Conservation (phyloP, 2,113 vertebrate species). For the Notarius lentiginosus region DNA sequence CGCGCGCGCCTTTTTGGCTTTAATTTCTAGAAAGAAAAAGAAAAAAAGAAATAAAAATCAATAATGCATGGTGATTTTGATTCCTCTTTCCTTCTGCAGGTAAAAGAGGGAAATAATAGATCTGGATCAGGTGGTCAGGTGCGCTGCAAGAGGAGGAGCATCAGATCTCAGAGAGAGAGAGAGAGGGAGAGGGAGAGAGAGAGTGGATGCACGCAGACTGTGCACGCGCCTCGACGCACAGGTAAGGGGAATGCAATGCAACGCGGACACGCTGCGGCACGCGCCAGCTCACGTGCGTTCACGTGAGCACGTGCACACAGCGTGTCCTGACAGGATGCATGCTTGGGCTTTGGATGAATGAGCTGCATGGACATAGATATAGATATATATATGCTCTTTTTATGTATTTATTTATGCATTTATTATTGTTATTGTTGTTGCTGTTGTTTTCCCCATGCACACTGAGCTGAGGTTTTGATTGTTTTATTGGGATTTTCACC, state of each 20-base stretch:
- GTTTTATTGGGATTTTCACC: background rate
- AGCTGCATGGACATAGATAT: background rate
- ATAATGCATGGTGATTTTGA: background rate
- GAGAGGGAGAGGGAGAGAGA: too few relatives aligned
- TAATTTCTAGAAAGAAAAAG: background rate
- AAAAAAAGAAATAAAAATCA: background rate
- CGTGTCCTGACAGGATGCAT: background rate
- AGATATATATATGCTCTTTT: too few relatives aligned
- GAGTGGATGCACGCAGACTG: background rate
- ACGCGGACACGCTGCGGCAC: background rate
- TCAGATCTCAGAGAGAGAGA: background rate
- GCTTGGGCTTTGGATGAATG: background rate
- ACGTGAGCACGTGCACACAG: background rate
- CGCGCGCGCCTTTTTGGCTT: background rate
- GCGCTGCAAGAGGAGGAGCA: conserved; percentile 4
- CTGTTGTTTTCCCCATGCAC: too few relatives aligned
- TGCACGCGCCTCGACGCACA: background rate
- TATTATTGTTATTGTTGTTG: too few relatives aligned
- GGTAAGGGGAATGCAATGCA: conserved; percentile 10
- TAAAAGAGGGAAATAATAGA: background rate
- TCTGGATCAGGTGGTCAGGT: conserved; percentile 31
- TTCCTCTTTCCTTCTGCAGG: background rate
- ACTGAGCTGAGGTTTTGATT: background rate
- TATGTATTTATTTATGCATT: background rate
- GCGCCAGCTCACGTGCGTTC: background rate